phyloP scores from a whole-genome alignment of 2,888 invertebrate species.

The Pollenia griseotomentosa region DNA sequence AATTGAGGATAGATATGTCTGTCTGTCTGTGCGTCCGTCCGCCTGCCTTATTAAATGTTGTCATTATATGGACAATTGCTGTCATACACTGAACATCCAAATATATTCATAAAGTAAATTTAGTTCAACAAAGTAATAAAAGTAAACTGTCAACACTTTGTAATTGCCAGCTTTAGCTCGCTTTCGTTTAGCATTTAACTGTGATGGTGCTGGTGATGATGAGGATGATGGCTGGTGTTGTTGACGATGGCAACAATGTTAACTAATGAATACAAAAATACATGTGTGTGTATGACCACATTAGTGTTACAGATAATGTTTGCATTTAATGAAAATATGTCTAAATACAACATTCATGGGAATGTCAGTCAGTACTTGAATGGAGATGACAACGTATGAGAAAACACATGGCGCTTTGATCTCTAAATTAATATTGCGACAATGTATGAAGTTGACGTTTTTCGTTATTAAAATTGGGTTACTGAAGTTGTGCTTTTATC shows the following conservation, averaged over 20 bases:
- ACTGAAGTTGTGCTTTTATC: not conserved
- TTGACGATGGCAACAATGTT: slow-evolving; percentile 12
- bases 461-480: not conserved
- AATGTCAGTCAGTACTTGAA: slow-evolving; percentile 8
- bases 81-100: slow-evolving; percentile 7
- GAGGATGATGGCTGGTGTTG: not conserved
- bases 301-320: slow-evolving; percentile 51
- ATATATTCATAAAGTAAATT: slow-evolving; percentile 1
- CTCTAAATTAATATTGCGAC: not conserved
- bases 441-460: no score
- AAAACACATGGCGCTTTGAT: slow-evolving; percentile 45
- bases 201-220: not conserved
- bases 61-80: slow-evolving; percentile 62
- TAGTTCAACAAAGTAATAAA: slow-evolving; percentile 33
- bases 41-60: slow-evolving; percentile 47
- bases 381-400: no score
- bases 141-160: slow-evolving; percentile 56
- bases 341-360: not conserved
- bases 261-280: slow-evolving; percentile 40
- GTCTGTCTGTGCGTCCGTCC: not conserved
- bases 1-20: slow-evolving; percentile 8
- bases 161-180: slow-evolving; percentile 13
- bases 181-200: not conserved
- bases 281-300: slow-evolving; percentile 23
- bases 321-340: slow-evolving; percentile 15